Evolutionary conservation across 2,888 invertebrate species (phyloP).

Genomic region (Drosophila diplacantha): DNA sequence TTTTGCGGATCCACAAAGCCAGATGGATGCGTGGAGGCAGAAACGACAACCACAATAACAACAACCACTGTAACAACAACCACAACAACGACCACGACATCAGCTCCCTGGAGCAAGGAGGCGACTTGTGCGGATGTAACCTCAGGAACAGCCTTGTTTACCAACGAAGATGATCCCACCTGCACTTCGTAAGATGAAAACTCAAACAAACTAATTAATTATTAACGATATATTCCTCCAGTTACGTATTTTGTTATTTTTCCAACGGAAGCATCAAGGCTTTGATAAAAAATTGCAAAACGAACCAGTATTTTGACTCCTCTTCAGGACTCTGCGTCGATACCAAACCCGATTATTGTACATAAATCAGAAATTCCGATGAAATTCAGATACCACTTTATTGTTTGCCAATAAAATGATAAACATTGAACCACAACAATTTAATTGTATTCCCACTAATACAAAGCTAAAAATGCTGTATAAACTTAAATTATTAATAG

Average conservation of each 20-base stretch:
- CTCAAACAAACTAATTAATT: not conserved
- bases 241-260: constrained; percentile 16
- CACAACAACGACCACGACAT: not conserved
- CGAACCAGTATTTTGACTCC: constrained; percentile 30
- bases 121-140: constrained; percentile 5
- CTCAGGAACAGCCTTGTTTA: not conserved
- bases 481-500: not conserved
- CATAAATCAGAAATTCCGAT: constrained; percentile 1
- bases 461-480: not conserved
- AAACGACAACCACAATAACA: constrained; percentile 2
- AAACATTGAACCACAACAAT: not conserved
- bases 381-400: not conserved
- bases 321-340: not conserved
- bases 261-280: not conserved
- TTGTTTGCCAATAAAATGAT: constrained; percentile 3
- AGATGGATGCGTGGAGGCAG: constrained; percentile 2
- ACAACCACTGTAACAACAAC: not conserved
- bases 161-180: constrained; percentile 32
- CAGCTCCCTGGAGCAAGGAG: constrained; percentile 23
- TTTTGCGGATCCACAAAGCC: constrained; percentile 3
- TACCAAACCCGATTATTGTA: constrained; percentile 34
- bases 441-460: not conserved
- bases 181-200: constrained; percentile 6
- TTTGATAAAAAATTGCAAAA: constrained; percentile 1
- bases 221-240: not conserved